Base-by-base conservation (phyloP, 2,113 vertebrate species). In the Tetrao urogallus region DNA sequence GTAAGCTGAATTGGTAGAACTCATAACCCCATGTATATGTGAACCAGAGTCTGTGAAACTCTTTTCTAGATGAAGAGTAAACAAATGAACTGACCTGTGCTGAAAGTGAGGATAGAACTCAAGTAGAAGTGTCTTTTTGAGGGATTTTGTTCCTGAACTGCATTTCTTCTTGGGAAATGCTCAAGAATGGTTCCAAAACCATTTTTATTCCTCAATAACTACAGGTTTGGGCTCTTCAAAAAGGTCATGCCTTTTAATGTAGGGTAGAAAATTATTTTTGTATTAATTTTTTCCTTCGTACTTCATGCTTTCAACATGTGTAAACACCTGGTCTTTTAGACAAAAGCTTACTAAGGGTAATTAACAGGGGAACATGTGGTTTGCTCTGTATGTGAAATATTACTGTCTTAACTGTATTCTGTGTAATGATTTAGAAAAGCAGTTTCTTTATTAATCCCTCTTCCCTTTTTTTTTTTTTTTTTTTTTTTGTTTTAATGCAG, bases 401-500 rank as follows among this genome's bases (percentile, higher is more conserved):
- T 40, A 27, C 15, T 57, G 15, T 88, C 10, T 85, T 50, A 52
- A 13, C 7, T 70, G 11, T 76, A 28, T 75, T 92, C 10, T 87
- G n/a, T 66, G 25, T 54, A 67, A 73, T 69, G 15, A 76, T 91
- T 85, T 38, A 56, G 83, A 77, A 95, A 93, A 66, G 32, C 61
- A 45, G 48, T 67, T 50, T 43, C 57, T 65, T 94, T 2, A 52
- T 69, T 89, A 84, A 13, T 94, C 80, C 7, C 13, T 10, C 8
- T 4, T 13, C 54, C 30, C 16, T 24, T 65, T 89, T 70, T 15
- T 94, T 95, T 90, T 16, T 52, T 16, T 52, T 95, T 90, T 16
- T 15, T 94, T 77, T 94, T 92, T 86, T 17, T 6, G 42, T 43
- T 94, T 63, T 67, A 56, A 82, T 97, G 42, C 94, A 99, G 99